Evolutionary conservation across 2,888 invertebrate species (phyloP).

Genomic region (Euplexia lucipara): DNA sequence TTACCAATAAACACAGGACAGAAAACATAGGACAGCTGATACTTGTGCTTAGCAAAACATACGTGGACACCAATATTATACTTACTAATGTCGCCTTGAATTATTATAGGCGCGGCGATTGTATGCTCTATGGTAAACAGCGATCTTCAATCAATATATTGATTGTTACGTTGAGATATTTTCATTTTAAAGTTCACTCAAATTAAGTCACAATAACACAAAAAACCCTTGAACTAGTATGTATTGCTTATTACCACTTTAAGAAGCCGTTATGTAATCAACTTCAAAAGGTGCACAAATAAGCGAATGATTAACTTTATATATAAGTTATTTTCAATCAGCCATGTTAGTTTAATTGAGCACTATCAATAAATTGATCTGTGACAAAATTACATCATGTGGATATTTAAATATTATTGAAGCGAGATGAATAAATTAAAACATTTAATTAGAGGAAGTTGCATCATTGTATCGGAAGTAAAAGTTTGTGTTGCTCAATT

Average conservation of each 20-base stretch:
- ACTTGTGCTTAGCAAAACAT: too few relatives aligned
- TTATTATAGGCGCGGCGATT: too few relatives aligned
- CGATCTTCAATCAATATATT: constrained; percentile 22
- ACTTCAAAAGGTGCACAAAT: background rate
- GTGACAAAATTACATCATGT: constrained; percentile 41
- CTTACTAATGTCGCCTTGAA: too few relatives aligned
- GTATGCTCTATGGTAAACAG: background rate
- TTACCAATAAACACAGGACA: too few relatives aligned
- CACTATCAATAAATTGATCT: constrained; percentile 46
- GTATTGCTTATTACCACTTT: background rate
- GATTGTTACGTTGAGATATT: constrained; percentile 7
- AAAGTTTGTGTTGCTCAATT: constrained; percentile 41
- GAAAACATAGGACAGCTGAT: too few relatives aligned
- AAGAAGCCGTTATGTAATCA: constrained; percentile 1
- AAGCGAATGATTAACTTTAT: background rate
- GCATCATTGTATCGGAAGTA: constrained; percentile 56
- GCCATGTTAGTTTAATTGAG: constrained; percentile 25
- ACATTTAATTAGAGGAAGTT: constrained; percentile 49
- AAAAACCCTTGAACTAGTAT: background rate
- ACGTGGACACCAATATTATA: too few relatives aligned
- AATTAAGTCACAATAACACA: constrained; percentile 14
- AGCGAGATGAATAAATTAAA: constrained; percentile 45
- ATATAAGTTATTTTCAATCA: background rate
- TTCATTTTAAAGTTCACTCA: constrained; percentile 6
- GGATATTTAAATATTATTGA: constrained; percentile 45